These are phyloP conservation scores for Brachyhypopomus gauderio DNA, from an alignment of 2,113 vertebrate genomes.

Conservation along the genomic window DNA sequence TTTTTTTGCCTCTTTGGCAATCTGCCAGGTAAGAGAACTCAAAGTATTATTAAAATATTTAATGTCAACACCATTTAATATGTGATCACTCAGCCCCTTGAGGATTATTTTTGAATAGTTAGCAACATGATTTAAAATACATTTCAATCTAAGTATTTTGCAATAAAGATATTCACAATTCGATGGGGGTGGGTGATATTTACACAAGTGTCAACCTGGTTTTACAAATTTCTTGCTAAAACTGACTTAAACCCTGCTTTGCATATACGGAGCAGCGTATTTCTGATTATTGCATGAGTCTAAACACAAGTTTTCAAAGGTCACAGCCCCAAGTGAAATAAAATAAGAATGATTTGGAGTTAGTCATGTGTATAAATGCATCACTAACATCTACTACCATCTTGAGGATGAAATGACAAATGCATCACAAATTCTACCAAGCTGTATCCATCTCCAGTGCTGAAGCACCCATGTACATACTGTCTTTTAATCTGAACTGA, in stretches of 20 bases:
- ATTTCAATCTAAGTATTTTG: not conserved
- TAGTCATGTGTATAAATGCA: not conserved
- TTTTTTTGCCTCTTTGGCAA: too few species aligned
- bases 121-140: not conserved
- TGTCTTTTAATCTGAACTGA: too few species aligned
- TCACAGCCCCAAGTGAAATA: not conserved
- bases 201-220: not conserved
- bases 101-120: not conserved
- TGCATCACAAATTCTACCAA: too few species aligned
- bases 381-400: not conserved
- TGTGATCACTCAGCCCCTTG: not conserved
- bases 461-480: too few species aligned
- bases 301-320: not conserved
- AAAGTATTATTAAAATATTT: not conserved
- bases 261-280: not conserved
- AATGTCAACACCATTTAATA: not conserved
- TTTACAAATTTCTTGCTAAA: not conserved
- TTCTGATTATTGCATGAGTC: not conserved
- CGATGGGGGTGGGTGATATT: not conserved
- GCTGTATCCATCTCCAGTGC: too few species aligned
- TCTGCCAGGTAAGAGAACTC: conserved; percentile 7
- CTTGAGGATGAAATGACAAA: conserved; percentile 6
- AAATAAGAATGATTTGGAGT: not conserved
- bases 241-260: not conserved
- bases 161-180: not conserved